phyloP scores from a whole-genome alignment of 1,140 invertebrate species.

The Platyscapa corneri region DNA sequence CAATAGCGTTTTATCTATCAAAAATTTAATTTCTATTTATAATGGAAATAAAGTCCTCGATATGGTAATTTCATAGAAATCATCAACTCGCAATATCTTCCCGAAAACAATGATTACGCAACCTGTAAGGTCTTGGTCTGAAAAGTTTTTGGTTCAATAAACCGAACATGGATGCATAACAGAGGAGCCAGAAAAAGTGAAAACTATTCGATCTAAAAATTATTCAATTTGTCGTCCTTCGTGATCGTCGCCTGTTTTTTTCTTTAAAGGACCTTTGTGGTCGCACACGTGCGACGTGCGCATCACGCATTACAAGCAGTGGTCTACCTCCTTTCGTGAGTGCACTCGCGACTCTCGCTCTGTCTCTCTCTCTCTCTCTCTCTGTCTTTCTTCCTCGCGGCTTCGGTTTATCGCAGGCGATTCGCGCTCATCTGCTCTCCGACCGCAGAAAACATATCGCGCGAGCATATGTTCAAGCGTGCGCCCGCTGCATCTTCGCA shows the following conservation, averaged over 20 bases:
- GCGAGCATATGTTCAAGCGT: conserved; percentile 34
- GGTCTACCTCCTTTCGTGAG: not conserved
- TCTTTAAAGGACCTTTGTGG: conserved; percentile 28
- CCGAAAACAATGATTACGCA: too few species aligned
- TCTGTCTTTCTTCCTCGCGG: not conserved
- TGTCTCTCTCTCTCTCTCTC: not conserved
- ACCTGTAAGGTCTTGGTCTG: not conserved
- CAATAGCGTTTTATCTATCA: too few species aligned
- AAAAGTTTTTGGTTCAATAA: not conserved
- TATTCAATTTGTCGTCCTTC: not conserved
- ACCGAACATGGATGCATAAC: not conserved
- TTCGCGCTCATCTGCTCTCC: conserved; percentile 28
- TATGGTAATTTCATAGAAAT: too few species aligned
- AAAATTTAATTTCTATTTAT: too few species aligned
- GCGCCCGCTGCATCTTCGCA: not conserved
- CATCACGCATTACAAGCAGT: not conserved
- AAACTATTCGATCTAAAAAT: not conserved
- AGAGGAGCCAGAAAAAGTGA: not conserved
- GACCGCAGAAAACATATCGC: conserved; percentile 48
- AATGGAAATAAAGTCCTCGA: too few species aligned
- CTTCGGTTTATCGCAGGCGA: not conserved
- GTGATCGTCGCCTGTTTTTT: not conserved
- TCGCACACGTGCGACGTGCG: conserved; percentile 23
- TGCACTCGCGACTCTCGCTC: not conserved
- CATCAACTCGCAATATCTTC: not conserved